Evolutionary conservation across 2,888 invertebrate genomes (phyloP), one percentile per base, ranked within the genome.

Genomic region (Agrypnus murinus): DNA sequence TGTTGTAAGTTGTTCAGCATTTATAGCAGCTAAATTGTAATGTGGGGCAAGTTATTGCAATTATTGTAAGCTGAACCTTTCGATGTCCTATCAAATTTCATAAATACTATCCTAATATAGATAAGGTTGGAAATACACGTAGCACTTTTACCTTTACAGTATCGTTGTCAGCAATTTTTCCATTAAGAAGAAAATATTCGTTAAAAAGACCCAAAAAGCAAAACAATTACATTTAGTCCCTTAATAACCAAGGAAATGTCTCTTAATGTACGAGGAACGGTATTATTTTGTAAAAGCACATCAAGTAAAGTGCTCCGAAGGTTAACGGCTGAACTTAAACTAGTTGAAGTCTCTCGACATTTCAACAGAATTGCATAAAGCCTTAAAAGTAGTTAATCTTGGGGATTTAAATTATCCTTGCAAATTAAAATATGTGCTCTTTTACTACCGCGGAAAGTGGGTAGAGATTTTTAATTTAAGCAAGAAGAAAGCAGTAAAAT

Each of bases 11-110:
- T 19, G 46, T 46, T 19, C 19, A 9, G 9, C 17, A 46, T 17
- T 46, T 46, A 19, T 46, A 46, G 46, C 46, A 46, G 1, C 46
- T 19, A 46, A 19, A 10, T 46, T 19, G 19, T 46, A 46, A 46
- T 46, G 19, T 19, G 19, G 19, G 17, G 10, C 19, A 46, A 46
- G 19, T 46, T 19, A 46, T 19, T 19, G 17, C 10, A 6, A n/a
- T n/a, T n/a, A n/a, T n/a, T n/a, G n/a, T n/a, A n/a, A n/a, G 15
- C 12, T 14, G 43, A 43, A 43, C 43, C 43, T 43, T 8, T 15
- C 43, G 43, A 14, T 43, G 14, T 43, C 12, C 14, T 12, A 43
- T 43, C 12, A 43, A 43, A 43, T 46, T 46, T 17, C 19, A 9
- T 46, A 10, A 46, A 46, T n/a, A n/a, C n/a, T n/a, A n/a, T n/a